Evolutionary conservation across 2,113 vertebrate genomes (phyloP).

Genomic region (Oncorhynchus nerka): DNA sequence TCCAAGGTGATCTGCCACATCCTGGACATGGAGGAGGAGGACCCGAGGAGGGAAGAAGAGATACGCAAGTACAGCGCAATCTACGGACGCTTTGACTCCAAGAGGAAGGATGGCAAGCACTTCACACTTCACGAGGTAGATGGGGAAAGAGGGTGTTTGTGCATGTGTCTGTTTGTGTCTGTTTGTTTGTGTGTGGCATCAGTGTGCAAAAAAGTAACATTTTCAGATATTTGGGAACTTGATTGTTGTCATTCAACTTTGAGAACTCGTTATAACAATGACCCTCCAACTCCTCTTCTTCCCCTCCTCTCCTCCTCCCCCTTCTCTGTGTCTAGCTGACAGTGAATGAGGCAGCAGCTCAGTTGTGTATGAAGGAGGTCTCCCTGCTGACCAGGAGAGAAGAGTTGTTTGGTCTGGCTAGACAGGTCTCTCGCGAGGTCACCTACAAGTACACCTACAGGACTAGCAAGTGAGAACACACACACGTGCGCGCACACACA

Average conservation of each 20-base stretch:
- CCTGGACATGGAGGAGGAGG: conserved; percentile 83
- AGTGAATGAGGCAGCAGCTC: conserved; percentile 87
- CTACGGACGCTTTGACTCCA: conserved; percentile 87
- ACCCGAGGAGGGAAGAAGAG: conserved; percentile 84
- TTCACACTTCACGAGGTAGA: conserved; percentile 85
- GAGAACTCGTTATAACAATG: too few species aligned
- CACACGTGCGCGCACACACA: too few species aligned
- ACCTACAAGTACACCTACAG: conserved; percentile 90
- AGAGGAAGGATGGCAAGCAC: conserved; percentile 87
- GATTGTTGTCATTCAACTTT: too few species aligned
- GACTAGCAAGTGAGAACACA: conserved; percentile 81
- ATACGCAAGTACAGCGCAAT: conserved; percentile 90
- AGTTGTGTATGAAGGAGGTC: conserved; percentile 85
- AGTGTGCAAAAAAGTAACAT: too few species aligned
- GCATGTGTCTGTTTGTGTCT: too few species aligned
- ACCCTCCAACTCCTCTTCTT: too few species aligned
- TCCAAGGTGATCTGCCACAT: conserved; percentile 89
- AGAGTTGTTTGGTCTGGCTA: conserved; percentile 82
- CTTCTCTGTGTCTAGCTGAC: conserved; percentile 70
- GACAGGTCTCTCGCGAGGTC: conserved; percentile 87
- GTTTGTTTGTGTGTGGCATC: too few species aligned
- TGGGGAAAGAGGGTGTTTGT: not conserved
- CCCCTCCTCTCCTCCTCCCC: too few species aligned
- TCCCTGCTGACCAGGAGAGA: conserved; percentile 83
- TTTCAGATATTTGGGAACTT: too few species aligned